Percentiles rank a stretch among this genome's conserved stretches.
Conservation (phyloP, 2,113 vertebrate genomes). For the Calypte anna region DNA sequence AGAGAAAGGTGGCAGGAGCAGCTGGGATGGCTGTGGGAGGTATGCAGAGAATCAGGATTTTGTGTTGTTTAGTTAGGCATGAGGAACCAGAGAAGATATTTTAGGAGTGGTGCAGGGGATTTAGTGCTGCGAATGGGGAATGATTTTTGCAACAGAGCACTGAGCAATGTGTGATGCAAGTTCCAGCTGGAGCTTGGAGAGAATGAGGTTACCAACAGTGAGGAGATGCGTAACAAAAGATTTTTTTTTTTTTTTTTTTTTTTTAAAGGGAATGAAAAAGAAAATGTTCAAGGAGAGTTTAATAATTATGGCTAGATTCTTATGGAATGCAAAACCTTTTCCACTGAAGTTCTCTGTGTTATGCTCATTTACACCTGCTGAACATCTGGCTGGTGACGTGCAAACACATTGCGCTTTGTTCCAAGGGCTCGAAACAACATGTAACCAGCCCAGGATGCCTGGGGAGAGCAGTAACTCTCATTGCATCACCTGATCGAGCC, state of each 20-base stretch:
- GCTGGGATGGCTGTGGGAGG: conserved; percentile 60
- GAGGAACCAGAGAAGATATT: conserved; percentile 37
- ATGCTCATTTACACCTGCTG: neutral
- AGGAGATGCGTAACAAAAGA: conserved; percentile 12
- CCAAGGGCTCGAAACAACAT: neutral
- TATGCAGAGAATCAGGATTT: conserved; percentile 38
- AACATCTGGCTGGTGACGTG: neutral
- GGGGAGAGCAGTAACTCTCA: neutral
- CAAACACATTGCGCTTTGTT: neutral
- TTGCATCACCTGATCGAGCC: neutral
- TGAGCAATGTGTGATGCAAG: conserved; percentile 20
- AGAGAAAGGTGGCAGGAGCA: conserved; percentile 55
- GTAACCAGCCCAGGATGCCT: neutral
- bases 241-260: neutral
- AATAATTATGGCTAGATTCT: neutral
- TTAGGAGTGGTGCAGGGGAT: conserved; percentile 41
- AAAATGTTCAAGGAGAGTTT: neutral
- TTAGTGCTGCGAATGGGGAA: conserved; percentile 2
- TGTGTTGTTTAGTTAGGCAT: conserved; percentile 56
- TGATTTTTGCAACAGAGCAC: conserved; percentile 40
- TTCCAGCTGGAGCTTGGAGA: conserved; percentile 56
- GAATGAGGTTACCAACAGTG: conserved; percentile 44
- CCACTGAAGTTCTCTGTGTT: neutral
- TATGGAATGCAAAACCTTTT: neutral
- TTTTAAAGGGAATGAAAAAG: neutral